Evolutionary conservation across 2,113 vertebrate genomes (phyloP).

Genomic region (Corapipo altera): DNA sequence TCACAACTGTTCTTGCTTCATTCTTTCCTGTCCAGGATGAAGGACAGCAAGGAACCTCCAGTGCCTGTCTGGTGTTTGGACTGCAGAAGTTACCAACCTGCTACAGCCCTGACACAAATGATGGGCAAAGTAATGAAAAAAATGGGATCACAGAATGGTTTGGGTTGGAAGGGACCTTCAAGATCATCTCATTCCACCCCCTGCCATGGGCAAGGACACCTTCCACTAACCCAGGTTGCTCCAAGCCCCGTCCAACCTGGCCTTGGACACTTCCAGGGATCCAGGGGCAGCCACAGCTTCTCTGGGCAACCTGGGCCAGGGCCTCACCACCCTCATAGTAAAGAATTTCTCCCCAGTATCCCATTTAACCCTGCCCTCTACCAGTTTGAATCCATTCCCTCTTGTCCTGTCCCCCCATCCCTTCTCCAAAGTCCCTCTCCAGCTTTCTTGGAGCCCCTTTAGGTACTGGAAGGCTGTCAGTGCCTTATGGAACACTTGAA

Average conservation of each 20-base stretch:
- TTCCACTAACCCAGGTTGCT: not conserved
- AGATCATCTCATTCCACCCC: not conserved
- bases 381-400: not conserved
- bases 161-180: not conserved
- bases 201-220: not conserved
- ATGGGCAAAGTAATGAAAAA: rapidly evolving
- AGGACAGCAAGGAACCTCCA: not conserved
- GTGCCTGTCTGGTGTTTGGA: too few relatives aligned
- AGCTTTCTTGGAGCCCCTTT: not conserved
- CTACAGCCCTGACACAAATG: not conserved
- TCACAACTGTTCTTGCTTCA: not conserved
- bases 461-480: not conserved
- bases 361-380: not conserved
- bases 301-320: not conserved
- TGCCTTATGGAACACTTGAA: not conserved
- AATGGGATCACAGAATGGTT: not conserved
- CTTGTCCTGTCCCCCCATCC: not conserved
- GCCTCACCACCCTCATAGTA: not conserved
- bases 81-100: not conserved
- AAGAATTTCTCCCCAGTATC: not conserved
- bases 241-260: not conserved
- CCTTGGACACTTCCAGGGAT: not conserved
- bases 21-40: not conserved
- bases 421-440: not conserved
- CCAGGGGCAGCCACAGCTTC: not conserved